Base-by-base conservation (phyloP, 2,888 invertebrate genomes). In the Mimachlamys varia region DNA sequence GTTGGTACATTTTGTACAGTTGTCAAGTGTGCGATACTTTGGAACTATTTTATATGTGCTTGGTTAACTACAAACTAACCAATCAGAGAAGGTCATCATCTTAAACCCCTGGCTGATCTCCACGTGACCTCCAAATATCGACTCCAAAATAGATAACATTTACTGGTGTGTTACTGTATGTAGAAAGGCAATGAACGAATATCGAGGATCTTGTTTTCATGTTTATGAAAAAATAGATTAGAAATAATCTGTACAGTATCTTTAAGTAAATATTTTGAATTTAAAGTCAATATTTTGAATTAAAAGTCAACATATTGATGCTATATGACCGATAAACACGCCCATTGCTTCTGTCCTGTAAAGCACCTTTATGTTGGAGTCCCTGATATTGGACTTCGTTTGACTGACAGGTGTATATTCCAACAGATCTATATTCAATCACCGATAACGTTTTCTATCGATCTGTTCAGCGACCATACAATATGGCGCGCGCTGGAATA, bases 261-360 rank as follows among this genome's bases (percentile, higher is more conserved):
- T 62, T n/a, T n/a, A 62, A 62, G 62, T 62, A 15, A 62, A 62
- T 62, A 27, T 62, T 62, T 62, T 58, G 58, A 58, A 58, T 58
- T 58, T n/a, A n/a, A 58, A 58, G 58, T 58, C 58, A 58, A 58
- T 58, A 22, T 58, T 58, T 58, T 62, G 62, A 22, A 62, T 62
- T 13, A 53, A 62, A 62, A 62, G 62, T 62, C 22, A 62, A 62
- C n/a, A 62, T 62, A n/a, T 62, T 62, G n/a, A 62, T 19, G 62
- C 4, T 13, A 62, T 10, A 62, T 62, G 10, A 19, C 22, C 10
- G 62, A 2, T n/a, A 10, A n/a, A 62, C 62, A n/a, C 22, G 22
- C 2, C 10, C 10, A 22, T n/a, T 22, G 10, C n/a, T 62, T 53
- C 10, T 62, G 62, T 27, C 0, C 2, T 22, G 22, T 0, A 62